Conservation (phyloP, 2,113 vertebrate species). For the Manacus vitellinus region DNA sequence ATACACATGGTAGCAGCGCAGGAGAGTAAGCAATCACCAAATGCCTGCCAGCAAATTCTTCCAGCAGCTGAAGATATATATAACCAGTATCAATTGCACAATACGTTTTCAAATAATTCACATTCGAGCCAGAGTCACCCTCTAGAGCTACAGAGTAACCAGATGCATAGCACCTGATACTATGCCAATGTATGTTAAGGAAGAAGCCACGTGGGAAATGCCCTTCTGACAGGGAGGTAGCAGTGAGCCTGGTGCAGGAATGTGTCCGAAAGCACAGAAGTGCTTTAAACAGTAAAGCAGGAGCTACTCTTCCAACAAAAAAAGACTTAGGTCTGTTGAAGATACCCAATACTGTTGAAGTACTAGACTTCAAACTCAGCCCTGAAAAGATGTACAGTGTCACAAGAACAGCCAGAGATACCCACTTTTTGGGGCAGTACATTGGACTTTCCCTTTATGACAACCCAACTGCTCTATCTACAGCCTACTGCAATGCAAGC, state of each 20-base stretch:
- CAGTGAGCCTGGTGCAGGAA: neutral
- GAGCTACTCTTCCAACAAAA: neutral
- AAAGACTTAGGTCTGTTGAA: neutral
- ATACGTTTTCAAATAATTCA: neutral
- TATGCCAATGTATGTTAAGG: accelerated
- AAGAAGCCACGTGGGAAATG: neutral
- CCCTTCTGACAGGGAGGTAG: neutral
- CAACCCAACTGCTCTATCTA: neutral
- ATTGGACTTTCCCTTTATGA: neutral
- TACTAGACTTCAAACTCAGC: neutral
- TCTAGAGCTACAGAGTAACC: neutral
- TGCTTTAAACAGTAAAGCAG: neutral
- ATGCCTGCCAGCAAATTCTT: neutral
- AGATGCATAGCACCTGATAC: neutral
- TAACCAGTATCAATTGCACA: neutral
- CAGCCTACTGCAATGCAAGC: neutral
- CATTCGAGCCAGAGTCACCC: neutral
- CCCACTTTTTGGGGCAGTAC: neutral
- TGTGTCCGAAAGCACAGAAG: neutral
- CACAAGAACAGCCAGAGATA: neutral
- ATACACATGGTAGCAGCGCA: accelerated
- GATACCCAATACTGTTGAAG: neutral
- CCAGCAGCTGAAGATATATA: neutral
- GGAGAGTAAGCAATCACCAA: neutral
- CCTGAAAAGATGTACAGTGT: neutral